Evolutionary conservation across 2,888 invertebrate genomes (phyloP), one percentile per base, ranked within the genome.

Genomic region (Heteropelma amictum): DNA sequence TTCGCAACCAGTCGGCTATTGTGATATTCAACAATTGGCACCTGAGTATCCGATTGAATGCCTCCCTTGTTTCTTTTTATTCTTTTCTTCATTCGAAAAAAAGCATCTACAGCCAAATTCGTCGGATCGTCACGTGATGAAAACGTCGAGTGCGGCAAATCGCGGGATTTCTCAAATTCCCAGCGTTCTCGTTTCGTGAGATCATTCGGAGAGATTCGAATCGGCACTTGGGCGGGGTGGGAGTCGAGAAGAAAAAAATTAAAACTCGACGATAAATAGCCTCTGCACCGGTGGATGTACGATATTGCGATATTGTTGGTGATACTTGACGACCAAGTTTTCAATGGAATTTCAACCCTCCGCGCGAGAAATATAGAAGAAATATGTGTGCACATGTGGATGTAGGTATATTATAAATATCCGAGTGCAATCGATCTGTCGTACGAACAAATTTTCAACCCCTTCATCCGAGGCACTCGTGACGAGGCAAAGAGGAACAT

Each of bases 391-490:
- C n/a, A 58, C 21, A 26, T 6, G 23, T 40, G 12, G 26, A 58
- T 7, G 19, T 19, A 8, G 26, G 19, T 28, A 53, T 8, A 38
- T 40, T 8, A 40, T 40, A 64, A 51, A 64, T 64, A 60, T 69
- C 42, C 14, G 14, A 60, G 42, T 17, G 45, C 76, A 51, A 76
- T 74, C 78, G 78, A 76, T 72, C 67, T 65, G 53, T 77, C 77
- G 67, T 33, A 30, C 5, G 17, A 64, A 28, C 23, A 40, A 72
- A 53, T 60, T 70, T 58, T 72, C 53, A 63, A 69, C 64, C 40
- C 72, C 51, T 76, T 69, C 47, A 42, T 53, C 12, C n/a, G 23
- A 26, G 60, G 47, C 61, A 56, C 47, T 26, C 60, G 70, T 63
- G 45, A 58, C 51, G 53, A 47, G 35, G 45, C 40, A 8, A 26